Evolutionary conservation across 92 coral and sea anemone species (phyloP).

Genomic region (Blastomussa wellsi): DNA sequence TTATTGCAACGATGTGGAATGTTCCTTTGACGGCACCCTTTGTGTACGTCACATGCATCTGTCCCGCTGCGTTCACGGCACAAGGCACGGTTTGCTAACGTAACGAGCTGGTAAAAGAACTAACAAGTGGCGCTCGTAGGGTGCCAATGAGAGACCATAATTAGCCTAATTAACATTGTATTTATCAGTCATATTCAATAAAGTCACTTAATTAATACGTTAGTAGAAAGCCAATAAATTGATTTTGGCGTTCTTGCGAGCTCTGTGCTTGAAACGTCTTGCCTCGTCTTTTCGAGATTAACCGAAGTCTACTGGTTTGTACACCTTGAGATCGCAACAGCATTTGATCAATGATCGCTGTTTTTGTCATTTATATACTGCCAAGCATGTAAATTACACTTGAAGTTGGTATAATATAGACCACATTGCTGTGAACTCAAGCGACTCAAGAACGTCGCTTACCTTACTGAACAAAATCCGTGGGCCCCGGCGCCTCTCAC

Average conservation of each 20-base stretch:
- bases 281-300: not conserved
- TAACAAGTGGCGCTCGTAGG: conserved; percentile 42
- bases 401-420: not conserved
- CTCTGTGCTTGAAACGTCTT: not conserved
- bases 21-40: not conserved
- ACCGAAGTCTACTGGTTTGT: not conserved
- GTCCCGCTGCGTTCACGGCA: conserved; percentile 10
- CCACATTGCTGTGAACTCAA: conserved; percentile 24
- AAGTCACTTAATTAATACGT: conserved; percentile 52
- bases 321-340: conserved; percentile 9
- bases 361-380: conserved; percentile 1
- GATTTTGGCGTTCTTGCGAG: not conserved
- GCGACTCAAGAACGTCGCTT: not conserved
- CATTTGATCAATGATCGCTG: not conserved
- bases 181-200: conserved; percentile 64
- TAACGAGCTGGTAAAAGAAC: conserved; percentile 1
- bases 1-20: not conserved
- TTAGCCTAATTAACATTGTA: conserved; percentile 64
- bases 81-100: not conserved
- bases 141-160: conserved; percentile 46
- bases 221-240: not conserved
- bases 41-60: not conserved
- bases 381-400: not conserved
- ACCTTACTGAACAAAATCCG: not conserved
- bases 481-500: not conserved